Evolutionary conservation across 2,797 vertebrate genomes (phyloP).

Genomic region (Coreius guichenoti): DNA sequence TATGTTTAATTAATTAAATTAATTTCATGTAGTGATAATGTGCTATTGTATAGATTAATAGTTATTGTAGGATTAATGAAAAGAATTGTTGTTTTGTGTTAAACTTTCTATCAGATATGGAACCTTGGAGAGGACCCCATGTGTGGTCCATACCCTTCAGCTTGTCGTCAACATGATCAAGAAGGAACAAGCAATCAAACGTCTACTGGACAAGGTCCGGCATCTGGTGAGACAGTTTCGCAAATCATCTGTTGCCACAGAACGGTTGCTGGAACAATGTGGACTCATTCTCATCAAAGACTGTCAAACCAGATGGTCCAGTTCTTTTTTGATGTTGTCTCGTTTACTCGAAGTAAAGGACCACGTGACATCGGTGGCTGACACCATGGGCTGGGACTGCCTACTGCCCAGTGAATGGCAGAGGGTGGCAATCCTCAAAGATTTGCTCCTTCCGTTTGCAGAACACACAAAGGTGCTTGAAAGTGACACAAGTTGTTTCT

Average conservation of each 20-base stretch:
- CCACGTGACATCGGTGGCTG: background rate
- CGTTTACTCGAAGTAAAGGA: conserved; percentile 6
- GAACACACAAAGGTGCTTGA: background rate
- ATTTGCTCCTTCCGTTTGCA: background rate
- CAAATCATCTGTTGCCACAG: conserved; percentile 29
- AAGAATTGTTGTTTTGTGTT: background rate
- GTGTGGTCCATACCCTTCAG: background rate
- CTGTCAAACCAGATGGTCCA: conserved; percentile 23
- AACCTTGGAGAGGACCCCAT: background rate
- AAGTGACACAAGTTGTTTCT: background rate
- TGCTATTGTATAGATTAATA: background rate
- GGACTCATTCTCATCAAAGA: conserved; percentile 31
- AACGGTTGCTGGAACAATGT: conserved; percentile 19
- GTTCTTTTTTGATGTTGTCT: conserved; percentile 27
- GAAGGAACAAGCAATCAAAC: background rate
- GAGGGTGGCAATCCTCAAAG: background rate
- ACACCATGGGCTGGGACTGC: background rate
- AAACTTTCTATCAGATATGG: background rate
- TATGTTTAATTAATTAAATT: background rate
- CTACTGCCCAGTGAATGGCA: background rate
- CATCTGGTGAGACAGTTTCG: background rate
- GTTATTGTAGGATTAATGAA: background rate
- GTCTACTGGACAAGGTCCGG: background rate
- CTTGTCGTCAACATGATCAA: background rate
- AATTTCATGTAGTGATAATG: background rate